A percentile compares a stretch with the other conserved stretches of the same genome.
Conservation (phyloP, 2,888 invertebrate species). For the Diaperis boleti region DNA sequence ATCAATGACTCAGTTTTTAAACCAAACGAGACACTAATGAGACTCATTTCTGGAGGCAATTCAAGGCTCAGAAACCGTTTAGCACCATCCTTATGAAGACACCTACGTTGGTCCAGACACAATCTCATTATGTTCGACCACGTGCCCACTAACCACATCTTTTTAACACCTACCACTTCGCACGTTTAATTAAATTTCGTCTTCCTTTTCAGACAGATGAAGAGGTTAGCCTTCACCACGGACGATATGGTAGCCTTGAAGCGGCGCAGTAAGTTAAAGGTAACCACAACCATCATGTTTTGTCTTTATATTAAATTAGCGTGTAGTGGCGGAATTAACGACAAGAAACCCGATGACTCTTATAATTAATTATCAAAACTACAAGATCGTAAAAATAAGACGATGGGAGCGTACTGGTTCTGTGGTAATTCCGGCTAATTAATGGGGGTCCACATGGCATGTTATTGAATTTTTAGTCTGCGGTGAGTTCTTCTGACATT, state of each 20-base stretch:
- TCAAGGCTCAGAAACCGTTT: too few species aligned
- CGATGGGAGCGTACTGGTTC: too few species aligned
- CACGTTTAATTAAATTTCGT: conserved; percentile 9
- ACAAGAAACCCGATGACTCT: too few species aligned
- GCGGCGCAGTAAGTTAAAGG: conserved; percentile 34
- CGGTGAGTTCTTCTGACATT: too few species aligned
- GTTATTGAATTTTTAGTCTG: too few species aligned
- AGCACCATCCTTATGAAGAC: too few species aligned
- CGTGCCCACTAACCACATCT: not conserved
- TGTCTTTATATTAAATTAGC: not conserved
- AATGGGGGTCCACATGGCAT: too few species aligned
- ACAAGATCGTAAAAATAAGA: not conserved
- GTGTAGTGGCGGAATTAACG: not conserved
- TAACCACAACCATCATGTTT: not conserved
- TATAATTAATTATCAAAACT: not conserved
- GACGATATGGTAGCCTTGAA: conserved; percentile 32
- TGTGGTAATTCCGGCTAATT: too few species aligned
- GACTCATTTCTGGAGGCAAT: too few species aligned
- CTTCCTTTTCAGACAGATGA: conserved; percentile 31
- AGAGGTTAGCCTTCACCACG: conserved; percentile 29
- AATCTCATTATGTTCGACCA: not conserved
- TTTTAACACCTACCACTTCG: not conserved
- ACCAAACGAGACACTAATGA: too few species aligned
- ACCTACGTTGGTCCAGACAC: too few species aligned
- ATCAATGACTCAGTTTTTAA: too few species aligned